Conservation (phyloP, 2,113 vertebrate species). For the Scortum barcoo region DNA sequence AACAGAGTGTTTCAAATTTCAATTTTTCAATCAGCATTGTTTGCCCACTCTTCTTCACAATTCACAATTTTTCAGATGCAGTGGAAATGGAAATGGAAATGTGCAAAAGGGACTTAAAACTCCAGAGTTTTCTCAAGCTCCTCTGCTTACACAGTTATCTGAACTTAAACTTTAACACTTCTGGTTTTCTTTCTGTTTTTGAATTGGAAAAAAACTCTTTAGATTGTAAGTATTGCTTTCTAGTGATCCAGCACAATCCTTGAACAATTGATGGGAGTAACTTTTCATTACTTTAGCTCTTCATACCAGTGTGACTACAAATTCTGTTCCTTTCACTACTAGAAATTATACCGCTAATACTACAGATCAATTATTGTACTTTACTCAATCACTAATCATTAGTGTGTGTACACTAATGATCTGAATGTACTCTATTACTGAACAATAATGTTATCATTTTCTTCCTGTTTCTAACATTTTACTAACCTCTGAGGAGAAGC, state of each 20-base stretch:
- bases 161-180: not conserved
- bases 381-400: not conserved
- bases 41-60: too few species aligned
- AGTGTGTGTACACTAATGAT: too few species aligned
- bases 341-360: not conserved
- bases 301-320: not conserved
- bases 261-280: not conserved
- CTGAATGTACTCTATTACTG: not conserved
- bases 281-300: not conserved
- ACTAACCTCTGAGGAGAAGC: slow-evolving; percentile 88
- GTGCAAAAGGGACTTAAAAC: not conserved
- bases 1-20: not conserved
- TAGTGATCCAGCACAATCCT: not conserved
- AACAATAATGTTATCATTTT: not conserved
- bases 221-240: not conserved
- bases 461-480: not conserved
- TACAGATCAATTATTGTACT: not conserved
- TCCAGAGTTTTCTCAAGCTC: not conserved
- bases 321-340: not conserved
- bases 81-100: too few species aligned
- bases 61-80: too few species aligned
- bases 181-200: not conserved
- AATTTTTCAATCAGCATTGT: too few species aligned
- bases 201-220: not conserved
- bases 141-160: not conserved